A percentile compares a stretch with the other conserved stretches of the same genome.
Evolutionary conservation across 2,888 invertebrate genomes (phyloP).

Genomic region (Toxonevra muliebris): DNA sequence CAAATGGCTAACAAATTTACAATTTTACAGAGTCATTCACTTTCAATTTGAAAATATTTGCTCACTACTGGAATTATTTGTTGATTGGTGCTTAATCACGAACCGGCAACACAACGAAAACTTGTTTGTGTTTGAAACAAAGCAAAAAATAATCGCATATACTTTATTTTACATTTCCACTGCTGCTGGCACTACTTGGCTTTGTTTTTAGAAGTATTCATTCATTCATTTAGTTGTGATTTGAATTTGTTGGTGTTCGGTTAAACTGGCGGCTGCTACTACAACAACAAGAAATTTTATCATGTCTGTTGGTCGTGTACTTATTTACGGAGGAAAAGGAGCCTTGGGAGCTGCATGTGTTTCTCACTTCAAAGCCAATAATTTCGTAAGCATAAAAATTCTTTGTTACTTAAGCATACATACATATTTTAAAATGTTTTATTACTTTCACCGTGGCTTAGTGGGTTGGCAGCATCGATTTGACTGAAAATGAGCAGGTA

Average conservation of each 20-base stretch:
- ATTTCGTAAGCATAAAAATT: slow-evolving; percentile 74
- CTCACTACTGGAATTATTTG: no score
- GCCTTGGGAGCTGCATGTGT: slow-evolving; percentile 92
- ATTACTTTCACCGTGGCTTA: slow-evolving; percentile 47
- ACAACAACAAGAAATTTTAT: slow-evolving; percentile 44
- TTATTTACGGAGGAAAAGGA: slow-evolving; percentile 96
- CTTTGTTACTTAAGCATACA: background rate
- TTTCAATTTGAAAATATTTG: no score
- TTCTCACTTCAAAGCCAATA: slow-evolving; percentile 86
- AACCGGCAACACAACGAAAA: no score
- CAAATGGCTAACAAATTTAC: no score
- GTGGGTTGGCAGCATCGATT: slow-evolving; percentile 92
- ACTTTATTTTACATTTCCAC: no score
- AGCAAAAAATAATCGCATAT: no score
- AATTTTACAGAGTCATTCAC: no score
- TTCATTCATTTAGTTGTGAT: slow-evolving; percentile 32
- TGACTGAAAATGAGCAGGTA: slow-evolving; percentile 77
- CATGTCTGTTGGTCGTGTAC: slow-evolving; percentile 75
- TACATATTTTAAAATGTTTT: slow-evolving; percentile 29
- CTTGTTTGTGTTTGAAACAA: no score
- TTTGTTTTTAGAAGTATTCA: no score
- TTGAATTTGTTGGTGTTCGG: slow-evolving; percentile 35
- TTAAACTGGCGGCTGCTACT: slow-evolving; percentile 46
- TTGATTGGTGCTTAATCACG: no score
- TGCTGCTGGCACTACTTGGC: no score